Percentiles rank a stretch among this genome's conserved stretches.
Evolutionary conservation across 92 coral and sea anemone species (phyloP).

Genomic region (Zoanthus solanderi): DNA sequence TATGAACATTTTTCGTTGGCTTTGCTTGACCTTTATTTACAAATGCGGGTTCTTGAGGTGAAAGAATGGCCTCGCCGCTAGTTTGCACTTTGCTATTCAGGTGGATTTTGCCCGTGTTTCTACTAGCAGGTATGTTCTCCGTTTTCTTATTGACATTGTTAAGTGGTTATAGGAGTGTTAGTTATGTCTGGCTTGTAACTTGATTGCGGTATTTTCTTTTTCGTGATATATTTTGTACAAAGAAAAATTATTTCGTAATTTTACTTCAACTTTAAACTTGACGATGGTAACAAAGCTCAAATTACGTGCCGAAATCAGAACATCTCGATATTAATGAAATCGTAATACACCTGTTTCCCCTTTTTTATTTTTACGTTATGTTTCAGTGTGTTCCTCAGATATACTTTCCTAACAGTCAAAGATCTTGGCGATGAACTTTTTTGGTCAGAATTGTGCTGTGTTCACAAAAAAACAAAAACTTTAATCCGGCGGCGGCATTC

Average conservation of each 20-base stretch:
- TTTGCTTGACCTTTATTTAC: conserved; percentile 8
- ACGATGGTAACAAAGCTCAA: neutral
- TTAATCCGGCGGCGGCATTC: neutral
- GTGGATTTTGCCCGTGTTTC: conserved; percentile 83
- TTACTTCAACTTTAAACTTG: neutral
- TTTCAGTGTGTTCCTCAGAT: neutral
- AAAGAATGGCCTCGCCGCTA: conserved; percentile 85
- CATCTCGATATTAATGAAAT: neutral
- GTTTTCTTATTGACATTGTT: neutral
- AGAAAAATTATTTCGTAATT: neutral
- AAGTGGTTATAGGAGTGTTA: neutral
- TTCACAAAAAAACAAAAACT: neutral
- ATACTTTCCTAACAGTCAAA: neutral
- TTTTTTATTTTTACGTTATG: neutral
- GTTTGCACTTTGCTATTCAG: conserved; percentile 89
- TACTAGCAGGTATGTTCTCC: conserved; percentile 84
- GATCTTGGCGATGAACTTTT: neutral
- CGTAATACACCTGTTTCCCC: neutral
- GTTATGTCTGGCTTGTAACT: neutral
- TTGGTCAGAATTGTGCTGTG: neutral
- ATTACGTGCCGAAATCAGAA: conserved; percentile 2
- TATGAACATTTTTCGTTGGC: neutral
- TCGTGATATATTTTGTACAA: neutral
- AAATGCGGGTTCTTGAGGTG: conserved; percentile 34
- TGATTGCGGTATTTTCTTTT: neutral